These are phyloP conservation scores for Alaudala cheleensis DNA, from an alignment of 2,113 vertebrate species.

Conservation along the genomic window DNA sequence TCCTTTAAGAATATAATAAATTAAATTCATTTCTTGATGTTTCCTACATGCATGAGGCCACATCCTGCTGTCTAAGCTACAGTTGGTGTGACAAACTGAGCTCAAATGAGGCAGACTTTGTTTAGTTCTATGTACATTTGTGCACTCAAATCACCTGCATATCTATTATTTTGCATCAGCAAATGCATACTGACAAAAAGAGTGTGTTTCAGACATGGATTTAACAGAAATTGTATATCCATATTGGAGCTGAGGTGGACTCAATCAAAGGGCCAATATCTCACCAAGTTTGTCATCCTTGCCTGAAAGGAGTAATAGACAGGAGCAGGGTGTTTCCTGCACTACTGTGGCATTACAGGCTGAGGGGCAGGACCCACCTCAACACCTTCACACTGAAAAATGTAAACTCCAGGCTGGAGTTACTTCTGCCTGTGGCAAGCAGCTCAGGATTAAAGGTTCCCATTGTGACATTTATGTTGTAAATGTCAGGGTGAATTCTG, in stretches of 20 bases:
- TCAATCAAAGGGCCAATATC: not conserved
- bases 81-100: not conserved
- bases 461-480: not conserved
- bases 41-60: not conserved
- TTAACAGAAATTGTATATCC: not conserved
- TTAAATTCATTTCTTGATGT: not conserved
- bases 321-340: not conserved
- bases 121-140: not conserved
- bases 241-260: not conserved
- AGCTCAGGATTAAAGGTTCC: not conserved
- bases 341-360: not conserved
- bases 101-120: not conserved
- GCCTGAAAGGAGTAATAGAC: not conserved
- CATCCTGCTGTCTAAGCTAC: not conserved
- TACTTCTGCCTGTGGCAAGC: not conserved
- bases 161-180: not conserved
- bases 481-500: not conserved
- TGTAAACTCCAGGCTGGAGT: not conserved
- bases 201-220: not conserved
- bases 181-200: not conserved
- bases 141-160: not conserved
- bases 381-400: not conserved
- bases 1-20: constrained; percentile 80
- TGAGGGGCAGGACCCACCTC: not conserved
- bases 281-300: not conserved